Conservation (phyloP, 2,888 invertebrate species). For the Archaeoteleia sp. region DNA sequence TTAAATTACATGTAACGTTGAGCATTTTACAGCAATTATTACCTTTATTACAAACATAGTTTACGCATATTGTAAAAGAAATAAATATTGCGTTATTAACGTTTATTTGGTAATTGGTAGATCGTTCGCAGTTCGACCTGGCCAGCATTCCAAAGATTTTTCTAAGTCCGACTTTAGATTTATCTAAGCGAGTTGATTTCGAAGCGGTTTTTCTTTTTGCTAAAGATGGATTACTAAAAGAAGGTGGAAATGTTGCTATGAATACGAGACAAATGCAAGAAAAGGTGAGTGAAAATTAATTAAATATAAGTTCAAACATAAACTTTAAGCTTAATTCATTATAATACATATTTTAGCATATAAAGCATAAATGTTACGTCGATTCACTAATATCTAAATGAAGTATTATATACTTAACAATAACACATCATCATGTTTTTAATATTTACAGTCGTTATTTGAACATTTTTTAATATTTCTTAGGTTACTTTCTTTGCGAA, state of each 20-base stretch:
- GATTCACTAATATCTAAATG: no score
- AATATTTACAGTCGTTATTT: no score
- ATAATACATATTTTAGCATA: no score
- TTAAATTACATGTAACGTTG: no score
- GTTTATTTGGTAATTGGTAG: conserved; percentile 67
- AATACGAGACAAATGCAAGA: conserved; percentile 85
- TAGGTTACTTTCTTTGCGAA: no score
- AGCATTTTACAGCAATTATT: no score
- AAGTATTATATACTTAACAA: no score
- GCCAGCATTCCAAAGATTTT: conserved; percentile 90
- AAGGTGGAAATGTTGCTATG: conserved; percentile 63
- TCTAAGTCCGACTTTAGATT: conserved; percentile 84
- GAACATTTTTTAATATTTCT: no score
- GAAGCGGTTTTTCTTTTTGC: conserved; percentile 87
- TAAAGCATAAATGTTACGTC: no score
- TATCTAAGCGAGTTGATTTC: conserved; percentile 88
- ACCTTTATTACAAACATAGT: no score
- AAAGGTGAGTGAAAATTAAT: conserved; percentile 76
- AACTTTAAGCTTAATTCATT: no score
- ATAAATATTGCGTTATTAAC: conserved; percentile 6
- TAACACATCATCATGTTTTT: no score
- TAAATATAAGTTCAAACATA: conserved; percentile 1
- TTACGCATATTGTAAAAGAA: neutral
- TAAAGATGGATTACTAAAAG: conserved; percentile 76
- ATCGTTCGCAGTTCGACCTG: conserved; percentile 76